These are phyloP conservation scores for Polydrusus pterygomalis DNA, from an alignment of 2,888 invertebrate species.

Conservation along the genomic window DNA sequence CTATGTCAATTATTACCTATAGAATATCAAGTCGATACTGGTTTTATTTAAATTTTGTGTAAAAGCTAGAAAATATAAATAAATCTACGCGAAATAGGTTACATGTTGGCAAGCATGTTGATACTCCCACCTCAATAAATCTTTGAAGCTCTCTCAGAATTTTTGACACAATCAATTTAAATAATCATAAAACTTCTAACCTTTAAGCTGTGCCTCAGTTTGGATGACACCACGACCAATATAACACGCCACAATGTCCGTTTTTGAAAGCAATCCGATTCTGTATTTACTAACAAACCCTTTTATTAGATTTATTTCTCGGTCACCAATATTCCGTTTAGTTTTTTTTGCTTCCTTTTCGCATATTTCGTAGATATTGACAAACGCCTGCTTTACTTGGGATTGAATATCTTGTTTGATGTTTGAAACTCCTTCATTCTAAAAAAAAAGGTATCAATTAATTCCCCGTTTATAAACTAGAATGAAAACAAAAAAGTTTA, in stretches of 20 bases:
- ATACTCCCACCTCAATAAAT: too few species aligned
- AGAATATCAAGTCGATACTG: too few species aligned
- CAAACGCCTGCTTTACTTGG: conserved; percentile 58
- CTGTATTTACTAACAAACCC: conserved; percentile 59
- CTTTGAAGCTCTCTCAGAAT: too few species aligned
- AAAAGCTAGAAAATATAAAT: too few species aligned
- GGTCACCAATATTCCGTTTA: conserved; percentile 52
- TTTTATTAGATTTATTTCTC: conserved; percentile 57
- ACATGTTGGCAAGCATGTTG: too few species aligned
- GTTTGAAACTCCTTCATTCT: conserved; percentile 27
- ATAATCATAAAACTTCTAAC: conserved; percentile 52
- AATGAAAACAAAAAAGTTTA: too few species aligned
- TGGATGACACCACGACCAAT: conserved; percentile 59
- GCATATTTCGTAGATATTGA: conserved; percentile 51
- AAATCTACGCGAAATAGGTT: too few species aligned
- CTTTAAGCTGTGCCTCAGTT: conserved; percentile 60
- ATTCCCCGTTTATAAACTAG: background rate
- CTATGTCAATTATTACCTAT: too few species aligned
- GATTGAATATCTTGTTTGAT: conserved; percentile 46
- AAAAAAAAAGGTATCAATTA: conserved; percentile 3
- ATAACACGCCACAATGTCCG: conserved; percentile 57
- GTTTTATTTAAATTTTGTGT: too few species aligned
- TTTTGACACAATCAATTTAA: too few species aligned
- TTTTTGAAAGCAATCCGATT: conserved; percentile 56
- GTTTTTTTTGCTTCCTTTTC: conserved; percentile 54